Conservation (phyloP, 2,888 invertebrate species). For the Thysanoteuthis rhombus region DNA sequence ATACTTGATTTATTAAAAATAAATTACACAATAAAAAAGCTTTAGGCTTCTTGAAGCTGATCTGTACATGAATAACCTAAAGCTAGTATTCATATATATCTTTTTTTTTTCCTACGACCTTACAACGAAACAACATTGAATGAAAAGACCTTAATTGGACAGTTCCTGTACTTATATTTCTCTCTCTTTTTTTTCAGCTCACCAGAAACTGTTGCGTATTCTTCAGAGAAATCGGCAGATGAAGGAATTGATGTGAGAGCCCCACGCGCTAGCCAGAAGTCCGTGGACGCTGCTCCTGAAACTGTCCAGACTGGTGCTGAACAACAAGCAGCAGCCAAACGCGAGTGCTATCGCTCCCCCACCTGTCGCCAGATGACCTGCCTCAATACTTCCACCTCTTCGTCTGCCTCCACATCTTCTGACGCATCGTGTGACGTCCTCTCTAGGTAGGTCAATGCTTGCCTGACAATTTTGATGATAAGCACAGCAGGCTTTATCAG, state of each 20-base stretch:
- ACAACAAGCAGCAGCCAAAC: not conserved
- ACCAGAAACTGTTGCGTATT: not conserved
- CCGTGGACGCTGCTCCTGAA: not conserved
- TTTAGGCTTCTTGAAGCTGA: too few relatives aligned
- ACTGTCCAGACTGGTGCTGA: not conserved
- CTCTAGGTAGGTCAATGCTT: not conserved
- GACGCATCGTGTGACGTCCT: not conserved
- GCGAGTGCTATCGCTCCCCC: not conserved
- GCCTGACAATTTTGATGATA: not conserved
- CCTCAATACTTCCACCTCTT: not conserved
- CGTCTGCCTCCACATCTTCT: not conserved
- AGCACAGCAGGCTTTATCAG: not conserved
- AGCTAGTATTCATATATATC: too few relatives aligned
- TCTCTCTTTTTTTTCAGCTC: not conserved
- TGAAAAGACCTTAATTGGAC: too few relatives aligned
- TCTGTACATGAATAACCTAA: too few relatives aligned
- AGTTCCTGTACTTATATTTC: too few relatives aligned
- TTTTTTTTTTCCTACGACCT: too few relatives aligned
- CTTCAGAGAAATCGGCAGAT: constrained; percentile 24
- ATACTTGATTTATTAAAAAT: too few relatives aligned
- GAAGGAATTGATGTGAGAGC: constrained; percentile 1
- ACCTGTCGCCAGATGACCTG: constrained; percentile 1
- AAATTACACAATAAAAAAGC: too few relatives aligned
- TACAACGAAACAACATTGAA: too few relatives aligned
- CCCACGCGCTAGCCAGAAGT: constrained; percentile 18